phyloP scores from a whole-genome alignment of 1,140 invertebrate species.

The Camponotus vicinus region DNA sequence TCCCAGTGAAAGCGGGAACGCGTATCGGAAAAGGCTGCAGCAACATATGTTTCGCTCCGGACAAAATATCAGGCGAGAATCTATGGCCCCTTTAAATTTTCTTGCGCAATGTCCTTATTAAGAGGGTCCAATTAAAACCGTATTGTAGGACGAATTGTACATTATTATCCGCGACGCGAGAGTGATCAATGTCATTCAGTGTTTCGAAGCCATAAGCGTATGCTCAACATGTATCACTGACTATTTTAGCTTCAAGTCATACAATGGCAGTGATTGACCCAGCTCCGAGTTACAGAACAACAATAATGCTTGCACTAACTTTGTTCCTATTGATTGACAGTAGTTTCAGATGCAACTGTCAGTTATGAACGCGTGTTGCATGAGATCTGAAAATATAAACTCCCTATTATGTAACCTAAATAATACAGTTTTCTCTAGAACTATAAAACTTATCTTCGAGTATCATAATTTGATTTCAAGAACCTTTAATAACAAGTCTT shows the following conservation, averaged over 20 bases:
- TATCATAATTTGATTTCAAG: slow-evolving; percentile 9
- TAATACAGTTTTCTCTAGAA: background rate
- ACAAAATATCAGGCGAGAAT: background rate
- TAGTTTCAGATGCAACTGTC: background rate
- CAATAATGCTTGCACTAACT: slow-evolving; percentile 15
- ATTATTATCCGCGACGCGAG: background rate
- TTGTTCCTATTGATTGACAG: background rate
- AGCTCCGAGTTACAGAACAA: background rate
- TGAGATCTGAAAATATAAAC: background rate
- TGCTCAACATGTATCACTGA: background rate
- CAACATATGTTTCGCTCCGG: background rate
- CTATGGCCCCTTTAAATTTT: background rate
- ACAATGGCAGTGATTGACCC: slow-evolving; percentile 44
- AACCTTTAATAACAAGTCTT: slow-evolving; percentile 47
- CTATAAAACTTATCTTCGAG: background rate
- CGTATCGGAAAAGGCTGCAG: slow-evolving; percentile 31
- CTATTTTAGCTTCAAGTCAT: background rate
- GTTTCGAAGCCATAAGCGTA: background rate
- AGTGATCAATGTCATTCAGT: background rate
- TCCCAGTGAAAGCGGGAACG: slow-evolving; percentile 30
- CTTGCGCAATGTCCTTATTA: background rate
- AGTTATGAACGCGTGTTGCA: background rate
- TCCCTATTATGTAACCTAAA: background rate
- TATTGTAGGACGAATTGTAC: background rate
- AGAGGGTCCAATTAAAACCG: background rate